Base-by-base conservation (phyloP, 2,888 invertebrate species). In the Corythucha ciliata region DNA sequence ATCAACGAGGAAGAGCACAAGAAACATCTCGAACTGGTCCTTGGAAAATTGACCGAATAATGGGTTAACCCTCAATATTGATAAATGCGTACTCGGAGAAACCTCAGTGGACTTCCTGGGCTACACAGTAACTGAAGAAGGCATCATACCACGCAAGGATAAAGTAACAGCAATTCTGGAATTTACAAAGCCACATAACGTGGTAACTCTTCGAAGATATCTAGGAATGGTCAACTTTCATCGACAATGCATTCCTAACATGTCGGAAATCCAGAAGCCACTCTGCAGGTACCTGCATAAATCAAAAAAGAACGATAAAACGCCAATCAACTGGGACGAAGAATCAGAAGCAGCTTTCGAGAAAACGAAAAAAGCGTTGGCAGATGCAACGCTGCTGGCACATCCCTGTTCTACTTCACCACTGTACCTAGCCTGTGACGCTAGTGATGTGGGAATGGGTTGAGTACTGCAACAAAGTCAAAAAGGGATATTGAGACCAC, bases 171-270 rank as follows among this genome's bases (percentile, higher is more conserved):
- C 44, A 3, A 22, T 54, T 12, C 41, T 7, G 8, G 49, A 40
- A 12, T 52, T 42, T 26, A 37, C 52, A 14, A 27, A 45, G 21
- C 67, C 65, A 1, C 46, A 27, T 10, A 64, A 60, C 1, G 60
- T 61, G 0, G 61, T 61, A 24, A 52, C 63, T 8, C 52, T 69
- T 1, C 53, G 62, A 2, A 51, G 58, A 5, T 66, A 65, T 54
- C 55, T 27, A 7, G 39, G 14, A 32, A 58, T 27, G 40, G 52
- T 16, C 7, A 46, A 34, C 32, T 57, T 33, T 41, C 53, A 44
- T 22, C 53, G n/a, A 10, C 34, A 40, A 14, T 54, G n/a, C 26
- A 36, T 54, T 21, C 56, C 55, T 1, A 22, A 48, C n/a, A 49
- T 54, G 8, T 52, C 55, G 2, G 25, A 36, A 4, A 21, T n/a